phyloP scores from a whole-genome alignment of 2,113 vertebrate species.

The Gracilinanus agilis region DNA sequence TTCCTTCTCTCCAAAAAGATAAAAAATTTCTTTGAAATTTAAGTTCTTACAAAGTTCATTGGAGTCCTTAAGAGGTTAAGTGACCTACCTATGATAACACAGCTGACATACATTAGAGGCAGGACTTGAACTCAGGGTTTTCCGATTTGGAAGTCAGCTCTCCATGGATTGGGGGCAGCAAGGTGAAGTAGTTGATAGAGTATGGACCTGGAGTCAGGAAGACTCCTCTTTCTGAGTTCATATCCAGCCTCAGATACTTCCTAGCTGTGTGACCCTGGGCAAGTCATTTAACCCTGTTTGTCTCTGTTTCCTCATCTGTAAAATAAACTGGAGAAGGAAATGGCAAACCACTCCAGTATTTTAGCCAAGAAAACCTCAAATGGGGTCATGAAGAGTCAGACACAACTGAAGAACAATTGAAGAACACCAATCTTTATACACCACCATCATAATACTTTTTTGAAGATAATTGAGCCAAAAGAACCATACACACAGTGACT shows the following conservation, averaged over 20 bases:
- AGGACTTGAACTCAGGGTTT: background rate
- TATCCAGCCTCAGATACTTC: no score
- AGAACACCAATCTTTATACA: background rate
- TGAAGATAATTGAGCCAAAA: background rate
- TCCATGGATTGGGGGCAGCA: background rate
- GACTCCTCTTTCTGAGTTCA: no score
- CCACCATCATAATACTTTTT: background rate
- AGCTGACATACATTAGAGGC: background rate
- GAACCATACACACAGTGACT: background rate
- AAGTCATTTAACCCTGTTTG: no score
- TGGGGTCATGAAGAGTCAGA: no score
- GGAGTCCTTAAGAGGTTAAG: background rate
- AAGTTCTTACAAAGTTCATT: background rate
- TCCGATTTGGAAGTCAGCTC: background rate
- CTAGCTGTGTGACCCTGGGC: no score
- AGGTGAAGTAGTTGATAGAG: no score
- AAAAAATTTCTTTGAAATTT: background rate
- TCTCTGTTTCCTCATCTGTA: no score
- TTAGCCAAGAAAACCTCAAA: no score
- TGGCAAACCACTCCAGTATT: no score
- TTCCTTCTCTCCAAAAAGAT: background rate
- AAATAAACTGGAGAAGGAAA: no score
- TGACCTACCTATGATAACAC: background rate
- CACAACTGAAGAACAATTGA: no score
- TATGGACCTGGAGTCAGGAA: no score